These are phyloP conservation scores for Cyclina sinensis DNA, from an alignment of 1,140 invertebrate genomes.

Conservation along the genomic window DNA sequence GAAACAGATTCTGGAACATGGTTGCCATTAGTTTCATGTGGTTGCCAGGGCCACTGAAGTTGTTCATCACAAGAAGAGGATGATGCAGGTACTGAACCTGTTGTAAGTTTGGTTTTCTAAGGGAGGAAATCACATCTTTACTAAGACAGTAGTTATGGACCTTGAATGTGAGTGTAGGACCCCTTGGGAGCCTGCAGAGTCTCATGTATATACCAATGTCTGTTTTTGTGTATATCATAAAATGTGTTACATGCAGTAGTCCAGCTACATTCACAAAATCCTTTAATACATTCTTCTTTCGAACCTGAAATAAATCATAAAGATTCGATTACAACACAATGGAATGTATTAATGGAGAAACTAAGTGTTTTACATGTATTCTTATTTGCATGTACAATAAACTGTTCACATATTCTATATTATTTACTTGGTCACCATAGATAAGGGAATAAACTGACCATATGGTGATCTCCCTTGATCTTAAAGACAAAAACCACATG, in stretches of 20 bases:
- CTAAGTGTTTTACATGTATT: no score
- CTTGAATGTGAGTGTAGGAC: slow-evolving; percentile 93
- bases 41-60: slow-evolving; percentile 92
- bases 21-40: slow-evolving; percentile 97
- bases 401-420: no score
- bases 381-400: no score
- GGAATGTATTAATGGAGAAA: no score
- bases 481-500: no score
- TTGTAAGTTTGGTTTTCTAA: slow-evolving; percentile 92
- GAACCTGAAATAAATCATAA: slow-evolving; percentile 89
- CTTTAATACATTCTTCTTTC: slow-evolving; percentile 95
- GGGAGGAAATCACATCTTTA: slow-evolving; percentile 94
- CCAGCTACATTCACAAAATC: slow-evolving; percentile 97
- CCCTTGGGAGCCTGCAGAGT: slow-evolving; percentile 92
- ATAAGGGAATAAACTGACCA: no score
- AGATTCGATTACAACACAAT: no score
- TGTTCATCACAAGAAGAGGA: slow-evolving; percentile 97
- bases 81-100: slow-evolving; percentile 93
- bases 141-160: slow-evolving; percentile 93
- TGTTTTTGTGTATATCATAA: slow-evolving; percentile 95
- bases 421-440: no score
- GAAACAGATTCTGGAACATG: slow-evolving; percentile 99
- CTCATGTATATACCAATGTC: slow-evolving; percentile 94
- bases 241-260: slow-evolving; percentile 95
- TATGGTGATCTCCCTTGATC: no score